A percentile compares a stretch with the other conserved stretches of the same genome.
Conservation (phyloP, 2,797 vertebrate species). For the Chaetodon trifasciatus region DNA sequence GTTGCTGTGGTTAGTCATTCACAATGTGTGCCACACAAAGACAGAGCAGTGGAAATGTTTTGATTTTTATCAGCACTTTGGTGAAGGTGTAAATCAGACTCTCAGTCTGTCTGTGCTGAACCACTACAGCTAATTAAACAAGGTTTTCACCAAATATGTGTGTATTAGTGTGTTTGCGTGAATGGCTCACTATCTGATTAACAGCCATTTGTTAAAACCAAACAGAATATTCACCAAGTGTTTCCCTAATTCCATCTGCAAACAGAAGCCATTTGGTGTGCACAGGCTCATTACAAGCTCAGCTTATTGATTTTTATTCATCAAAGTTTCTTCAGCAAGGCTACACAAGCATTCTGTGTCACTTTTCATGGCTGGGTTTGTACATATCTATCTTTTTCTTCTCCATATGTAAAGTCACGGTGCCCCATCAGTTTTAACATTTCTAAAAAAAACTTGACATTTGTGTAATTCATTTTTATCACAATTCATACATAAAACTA, state of each 20-base stretch:
- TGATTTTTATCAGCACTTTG: no score
- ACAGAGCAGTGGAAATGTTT: no score
- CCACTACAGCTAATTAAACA: background rate
- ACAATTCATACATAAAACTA: no score
- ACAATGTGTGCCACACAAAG: no score
- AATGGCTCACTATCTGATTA: slow-evolving; percentile 4
- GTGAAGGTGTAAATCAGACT: background rate
- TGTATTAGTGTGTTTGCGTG: background rate
- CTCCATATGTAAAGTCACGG: no score
- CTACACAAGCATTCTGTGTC: slow-evolving; percentile 9
- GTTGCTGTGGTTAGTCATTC: no score
- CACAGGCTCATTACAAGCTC: slow-evolving; percentile 35
- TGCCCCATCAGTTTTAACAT: no score
- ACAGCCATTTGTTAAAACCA: slow-evolving; percentile 18
- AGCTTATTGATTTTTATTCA: slow-evolving; percentile 48
- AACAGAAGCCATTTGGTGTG: slow-evolving; percentile 18
- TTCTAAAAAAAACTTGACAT: no score
- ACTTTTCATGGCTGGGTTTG: background rate
- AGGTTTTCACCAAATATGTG: slow-evolving; percentile 1
- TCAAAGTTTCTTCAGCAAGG: slow-evolving; percentile 40
- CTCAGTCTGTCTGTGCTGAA: background rate
- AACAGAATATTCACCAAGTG: slow-evolving; percentile 13
- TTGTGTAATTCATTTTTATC: no score
- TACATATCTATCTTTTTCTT: background rate
- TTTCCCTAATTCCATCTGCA: slow-evolving; percentile 12